phyloP scores from a whole-genome alignment of 2,888 invertebrate genomes.

The Tenthredo notha region DNA sequence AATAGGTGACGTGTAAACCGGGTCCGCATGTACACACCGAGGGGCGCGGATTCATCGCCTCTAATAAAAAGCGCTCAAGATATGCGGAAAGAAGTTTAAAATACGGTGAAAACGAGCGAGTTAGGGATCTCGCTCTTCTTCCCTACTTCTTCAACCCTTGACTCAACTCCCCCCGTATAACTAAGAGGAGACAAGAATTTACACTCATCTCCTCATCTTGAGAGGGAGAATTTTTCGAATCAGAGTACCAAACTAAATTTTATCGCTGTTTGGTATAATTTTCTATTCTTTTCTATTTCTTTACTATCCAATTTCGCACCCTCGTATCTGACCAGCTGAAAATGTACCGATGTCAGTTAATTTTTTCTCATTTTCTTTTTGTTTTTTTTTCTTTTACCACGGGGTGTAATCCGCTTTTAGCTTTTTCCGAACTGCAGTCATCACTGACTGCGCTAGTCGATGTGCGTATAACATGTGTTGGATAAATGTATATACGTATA shows the following conservation, averaged over 20 bases:
- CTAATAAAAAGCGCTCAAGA: conserved; percentile 57
- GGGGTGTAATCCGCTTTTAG: neutral
- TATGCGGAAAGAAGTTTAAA: conserved; percentile 68
- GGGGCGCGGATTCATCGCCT: conserved; percentile 32
- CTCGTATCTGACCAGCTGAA: neutral
- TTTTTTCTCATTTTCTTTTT: neutral
- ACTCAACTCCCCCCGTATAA: conserved; percentile 68
- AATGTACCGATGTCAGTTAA: neutral
- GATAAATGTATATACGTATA: too few relatives aligned
- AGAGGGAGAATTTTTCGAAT: neutral
- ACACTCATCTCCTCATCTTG: neutral
- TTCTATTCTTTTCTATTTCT: neutral
- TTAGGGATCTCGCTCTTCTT: conserved; percentile 54
- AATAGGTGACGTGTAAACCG: conserved; percentile 19
- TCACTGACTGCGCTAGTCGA: neutral
- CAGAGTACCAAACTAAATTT: neutral
- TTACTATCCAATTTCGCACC: too few relatives aligned
- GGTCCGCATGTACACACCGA: neutral
- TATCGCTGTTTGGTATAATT: neutral
- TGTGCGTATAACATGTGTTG: too few relatives aligned
- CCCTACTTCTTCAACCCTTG: conserved; percentile 53
- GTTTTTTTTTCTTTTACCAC: neutral
- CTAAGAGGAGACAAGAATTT: conserved; percentile 53
- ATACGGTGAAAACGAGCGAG: conserved; percentile 59
- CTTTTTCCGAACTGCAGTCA: neutral